Percentiles rank a stretch among this genome's conserved stretches.
phyloP scores from a whole-genome alignment of 1,140 invertebrate genomes.

The Antheraea pernyi region DNA sequence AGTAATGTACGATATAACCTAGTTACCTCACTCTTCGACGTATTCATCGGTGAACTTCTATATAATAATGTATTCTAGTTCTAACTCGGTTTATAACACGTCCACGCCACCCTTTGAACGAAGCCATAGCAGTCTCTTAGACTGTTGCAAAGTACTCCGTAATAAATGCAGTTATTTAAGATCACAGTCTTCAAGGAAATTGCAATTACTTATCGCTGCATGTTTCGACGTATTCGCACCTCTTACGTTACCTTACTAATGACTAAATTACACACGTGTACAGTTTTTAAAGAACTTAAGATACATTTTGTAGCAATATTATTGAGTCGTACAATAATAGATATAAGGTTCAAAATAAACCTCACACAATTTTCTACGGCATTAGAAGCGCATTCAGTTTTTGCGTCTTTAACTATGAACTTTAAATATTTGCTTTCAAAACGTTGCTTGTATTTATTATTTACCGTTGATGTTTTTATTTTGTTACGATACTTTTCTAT shows the following conservation, averaged over 20 bases:
- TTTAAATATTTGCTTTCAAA: neutral
- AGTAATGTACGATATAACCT: neutral
- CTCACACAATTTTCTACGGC: neutral
- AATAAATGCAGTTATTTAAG: conserved; percentile 34
- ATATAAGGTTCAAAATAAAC: conserved; percentile 1
- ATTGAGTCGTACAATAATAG: neutral
- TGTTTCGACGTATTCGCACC: conserved; percentile 53
- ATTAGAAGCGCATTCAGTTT: too few relatives aligned
- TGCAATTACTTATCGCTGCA: conserved; percentile 55
- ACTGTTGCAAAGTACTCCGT: conserved; percentile 18
- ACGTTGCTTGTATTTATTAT: conserved; percentile 39
- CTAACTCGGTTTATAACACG: conserved; percentile 18
- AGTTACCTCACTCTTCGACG: neutral
- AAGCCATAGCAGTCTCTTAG: conserved; percentile 21
- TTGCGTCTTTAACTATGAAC: too few relatives aligned
- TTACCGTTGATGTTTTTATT: neutral
- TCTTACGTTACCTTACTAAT: conserved; percentile 51
- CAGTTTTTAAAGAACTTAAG: conserved; percentile 18
- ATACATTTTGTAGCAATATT: neutral
- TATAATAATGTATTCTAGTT: neutral
- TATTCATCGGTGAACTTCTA: neutral
- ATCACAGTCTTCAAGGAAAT: conserved; percentile 45
- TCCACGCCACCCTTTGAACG: conserved; percentile 19
- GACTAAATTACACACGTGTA: conserved; percentile 48
- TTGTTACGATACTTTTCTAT: too few relatives aligned